Evolutionary conservation across 2,113 vertebrate genomes (phyloP).

Genomic region (Elanoides forficatus): DNA sequence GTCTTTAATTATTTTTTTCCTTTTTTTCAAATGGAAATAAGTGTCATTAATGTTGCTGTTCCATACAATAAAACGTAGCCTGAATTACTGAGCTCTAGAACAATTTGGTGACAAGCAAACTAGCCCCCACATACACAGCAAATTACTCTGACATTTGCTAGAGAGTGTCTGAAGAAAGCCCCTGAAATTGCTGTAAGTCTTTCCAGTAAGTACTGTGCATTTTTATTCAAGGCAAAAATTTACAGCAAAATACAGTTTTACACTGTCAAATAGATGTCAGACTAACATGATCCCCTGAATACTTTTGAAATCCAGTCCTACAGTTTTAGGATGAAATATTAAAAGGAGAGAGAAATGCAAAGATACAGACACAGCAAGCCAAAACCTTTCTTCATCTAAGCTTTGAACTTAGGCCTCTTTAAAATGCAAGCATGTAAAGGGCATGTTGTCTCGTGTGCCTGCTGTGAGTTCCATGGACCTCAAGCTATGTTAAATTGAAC

Average conservation of each 20-base stretch:
- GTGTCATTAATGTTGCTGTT: not conserved
- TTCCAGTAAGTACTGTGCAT: not conserved
- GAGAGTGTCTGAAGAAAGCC: not conserved
- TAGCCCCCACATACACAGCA: fast-evolving
- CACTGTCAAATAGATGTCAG: not conserved
- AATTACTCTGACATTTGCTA: not conserved
- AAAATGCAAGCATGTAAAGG: not conserved
- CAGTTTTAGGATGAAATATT: not conserved
- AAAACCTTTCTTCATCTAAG: not conserved
- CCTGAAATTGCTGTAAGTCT: not conserved
- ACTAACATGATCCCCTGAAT: fast-evolving
- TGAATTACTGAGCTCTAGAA: not conserved
- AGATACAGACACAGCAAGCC: not conserved
- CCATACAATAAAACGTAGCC: not conserved
- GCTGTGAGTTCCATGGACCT: not conserved
- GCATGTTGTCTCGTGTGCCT: not conserved
- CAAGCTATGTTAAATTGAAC: not conserved
- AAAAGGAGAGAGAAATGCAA: not conserved
- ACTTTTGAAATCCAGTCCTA: not conserved
- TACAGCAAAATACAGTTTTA: not conserved
- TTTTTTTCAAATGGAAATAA: not conserved
- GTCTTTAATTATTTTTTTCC: not conserved
- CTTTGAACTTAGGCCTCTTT: not conserved
- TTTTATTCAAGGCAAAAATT: not conserved
- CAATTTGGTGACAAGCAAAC: not conserved